phyloP scores from a whole-genome alignment of 2,888 invertebrate species.

The Anaspis maculata region DNA sequence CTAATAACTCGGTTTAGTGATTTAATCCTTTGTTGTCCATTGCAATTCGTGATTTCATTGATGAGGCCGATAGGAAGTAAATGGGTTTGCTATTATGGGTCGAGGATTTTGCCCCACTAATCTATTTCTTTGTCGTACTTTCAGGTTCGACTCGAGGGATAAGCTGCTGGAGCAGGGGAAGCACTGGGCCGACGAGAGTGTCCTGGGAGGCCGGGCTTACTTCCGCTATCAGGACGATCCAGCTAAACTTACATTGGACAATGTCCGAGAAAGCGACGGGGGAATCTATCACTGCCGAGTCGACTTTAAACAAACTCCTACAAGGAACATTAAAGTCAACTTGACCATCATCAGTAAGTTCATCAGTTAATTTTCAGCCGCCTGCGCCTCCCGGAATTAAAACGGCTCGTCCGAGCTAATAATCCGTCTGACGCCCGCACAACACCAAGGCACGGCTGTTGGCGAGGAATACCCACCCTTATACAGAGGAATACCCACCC shows the following conservation, averaged over 20 bases:
- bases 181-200: slow-evolving; percentile 71
- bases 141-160: slow-evolving; percentile 67
- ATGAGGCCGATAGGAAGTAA: too few species aligned
- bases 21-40: too few species aligned
- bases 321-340: slow-evolving; percentile 78
- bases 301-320: slow-evolving; percentile 84
- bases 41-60: too few species aligned
- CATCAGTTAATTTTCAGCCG: slow-evolving; percentile 5
- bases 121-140: slow-evolving; percentile 19
- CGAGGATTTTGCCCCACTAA: too few species aligned
- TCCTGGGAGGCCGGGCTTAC: slow-evolving; percentile 66
- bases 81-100: too few species aligned
- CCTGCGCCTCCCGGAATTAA: background rate
- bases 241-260: slow-evolving; percentile 67
- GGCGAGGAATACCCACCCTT: too few species aligned
- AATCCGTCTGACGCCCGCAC: too few species aligned
- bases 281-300: slow-evolving; percentile 83
- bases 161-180: slow-evolving; percentile 64
- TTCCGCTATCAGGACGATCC: slow-evolving; percentile 68
- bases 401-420: too few species aligned
- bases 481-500: too few species aligned
- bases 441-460: too few species aligned
- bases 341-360: slow-evolving; percentile 83
- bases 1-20: too few species aligned
- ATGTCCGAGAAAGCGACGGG: slow-evolving; percentile 65